Base-by-base conservation (phyloP, 1,140 invertebrate species). In the Popillia japonica region DNA sequence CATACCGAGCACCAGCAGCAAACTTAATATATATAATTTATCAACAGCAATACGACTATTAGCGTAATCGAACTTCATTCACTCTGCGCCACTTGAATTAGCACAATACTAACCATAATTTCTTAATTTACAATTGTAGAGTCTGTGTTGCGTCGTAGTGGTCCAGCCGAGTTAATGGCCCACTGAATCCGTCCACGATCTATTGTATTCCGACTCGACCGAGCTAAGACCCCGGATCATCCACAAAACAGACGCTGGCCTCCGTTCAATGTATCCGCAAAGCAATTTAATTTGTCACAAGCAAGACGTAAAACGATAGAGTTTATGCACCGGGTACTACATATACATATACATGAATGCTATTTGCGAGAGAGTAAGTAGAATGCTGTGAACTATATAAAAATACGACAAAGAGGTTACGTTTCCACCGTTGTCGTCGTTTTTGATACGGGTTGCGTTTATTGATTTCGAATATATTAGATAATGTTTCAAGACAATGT, bases 241-340 rank as follows among this genome's bases (percentile, higher is more conserved):
- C 61, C 61, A 68, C 61, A 4, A 22, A 34, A 68, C 22, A 23
- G 27, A 68, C 61, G 61, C 27, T 68, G 61, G 61, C 61, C 20
- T 68, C 27, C 20, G 61, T 68, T 68, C 61, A 68, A 68, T 68
- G 61, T 22, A 68, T 68, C 61, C 61, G 61, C 61, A 27, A 27
- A 68, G 61, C 61, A 68, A 68, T 68, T 68, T 68, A 68, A 68
- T 68, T 68, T 68, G 61, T 68, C 61, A 68, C 17, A 22, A 68
- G 17, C 10, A 22, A 68, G 22, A 20, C 61, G 22, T 68, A 68
- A 68, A 68, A 17, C 61, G 22, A 9, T 34, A 68, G 22, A 68
- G 61, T 68, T 68, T 68, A 68, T 68, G 61, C 22, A 68, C 22
- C 61, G 20, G 11, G 6, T 22, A 20, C 61, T 22, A 55, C 48